Evolutionary conservation across 23 tunicate genomes (phyloP), one percentile per base, ranked within the genome.

Genomic region (Ciona savignyi): DNA sequence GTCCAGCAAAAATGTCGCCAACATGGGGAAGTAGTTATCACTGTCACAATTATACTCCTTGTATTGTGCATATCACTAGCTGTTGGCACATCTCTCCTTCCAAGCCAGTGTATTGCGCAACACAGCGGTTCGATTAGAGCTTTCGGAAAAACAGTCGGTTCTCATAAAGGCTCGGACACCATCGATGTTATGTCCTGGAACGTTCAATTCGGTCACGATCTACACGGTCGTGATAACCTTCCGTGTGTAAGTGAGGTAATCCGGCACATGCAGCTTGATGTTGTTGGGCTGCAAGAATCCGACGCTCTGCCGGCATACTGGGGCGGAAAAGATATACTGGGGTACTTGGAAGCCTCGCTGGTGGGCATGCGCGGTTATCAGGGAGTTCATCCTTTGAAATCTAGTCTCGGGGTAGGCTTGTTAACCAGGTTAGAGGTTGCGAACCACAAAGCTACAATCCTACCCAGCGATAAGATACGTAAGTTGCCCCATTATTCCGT

Each of bases 291-390:
- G 33, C 96, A 89, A 66, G 96, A 89, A 71, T 74, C n/a, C n/a
- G n/a, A n/a, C n/a, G n/a, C n/a, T n/a, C n/a, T n/a, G n/a, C n/a
- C n/a, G n/a, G n/a, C n/a, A 22, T 82, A 51, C 65, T 89, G 96
- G 96, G 96, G 96, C 2, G 88, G 88, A 4, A 89, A 83, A 75
- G 88, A 89, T 66, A 66, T 83, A 24, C 70, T 78, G 1, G 84
- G 81, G 19, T 86, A 31, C 34, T 62, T 86, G 66, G 60, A 83
- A 48, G 68, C 67, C 20, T 74, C 75, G 0, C 33, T 35, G 1
- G 19, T 30, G 1, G 66, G 24, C 2, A 21, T 70, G 19, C 24
- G 21, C 35, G 70, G 34, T n/a, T 66, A 66, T 66, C 42, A 76
- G 27, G 83, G 88, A 1, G 77, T 83, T 3, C 31, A 68, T 24